These are phyloP conservation scores for Microcebus lehilahytsara DNA, from an alignment of 2,113 vertebrate species.

Conservation along the genomic window DNA sequence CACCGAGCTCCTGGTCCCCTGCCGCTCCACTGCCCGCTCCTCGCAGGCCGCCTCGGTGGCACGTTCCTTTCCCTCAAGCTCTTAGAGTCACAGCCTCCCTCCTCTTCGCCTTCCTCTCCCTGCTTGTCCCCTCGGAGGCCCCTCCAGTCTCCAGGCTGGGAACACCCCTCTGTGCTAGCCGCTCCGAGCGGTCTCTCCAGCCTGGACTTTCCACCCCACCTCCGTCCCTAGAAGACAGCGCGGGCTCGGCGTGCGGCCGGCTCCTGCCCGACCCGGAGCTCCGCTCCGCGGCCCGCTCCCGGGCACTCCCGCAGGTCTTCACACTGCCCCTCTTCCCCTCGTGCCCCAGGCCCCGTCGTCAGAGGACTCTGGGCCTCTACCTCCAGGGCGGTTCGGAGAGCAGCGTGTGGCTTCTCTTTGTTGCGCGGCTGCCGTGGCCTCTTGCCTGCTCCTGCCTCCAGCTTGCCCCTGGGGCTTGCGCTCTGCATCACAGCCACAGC, in stretches of 20 bases:
- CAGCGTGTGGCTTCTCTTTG: not conserved
- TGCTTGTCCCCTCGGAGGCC: not conserved
- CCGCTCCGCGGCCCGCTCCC: too few relatives aligned
- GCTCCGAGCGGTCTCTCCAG: not conserved
- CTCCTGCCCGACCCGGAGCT: too few relatives aligned
- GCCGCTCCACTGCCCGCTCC: accelerated
- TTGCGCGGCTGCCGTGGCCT: not conserved
- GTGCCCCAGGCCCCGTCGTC: not conserved
- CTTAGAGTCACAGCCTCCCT: not conserved
- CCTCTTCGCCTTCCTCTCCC: not conserved
- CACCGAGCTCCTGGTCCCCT: not conserved
- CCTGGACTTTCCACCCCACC: not conserved
- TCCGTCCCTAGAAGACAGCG: not conserved
- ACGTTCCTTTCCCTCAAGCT: not conserved
- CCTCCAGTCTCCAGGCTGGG: not conserved
- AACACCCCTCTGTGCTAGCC: not conserved
- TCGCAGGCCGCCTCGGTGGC: not conserved
- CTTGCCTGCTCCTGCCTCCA: not conserved
- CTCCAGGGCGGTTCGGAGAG: not conserved
- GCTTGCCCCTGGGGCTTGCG: not conserved
- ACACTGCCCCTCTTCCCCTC: not conserved
- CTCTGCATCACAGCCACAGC: too few relatives aligned
- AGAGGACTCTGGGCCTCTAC: not conserved
- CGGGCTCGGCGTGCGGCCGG: too few relatives aligned
- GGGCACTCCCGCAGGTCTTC: not conserved